A percentile compares a stretch with the other conserved stretches of the same genome.
phyloP scores from a whole-genome alignment of 2,113 vertebrate species.

The Pandion haliaetus region DNA sequence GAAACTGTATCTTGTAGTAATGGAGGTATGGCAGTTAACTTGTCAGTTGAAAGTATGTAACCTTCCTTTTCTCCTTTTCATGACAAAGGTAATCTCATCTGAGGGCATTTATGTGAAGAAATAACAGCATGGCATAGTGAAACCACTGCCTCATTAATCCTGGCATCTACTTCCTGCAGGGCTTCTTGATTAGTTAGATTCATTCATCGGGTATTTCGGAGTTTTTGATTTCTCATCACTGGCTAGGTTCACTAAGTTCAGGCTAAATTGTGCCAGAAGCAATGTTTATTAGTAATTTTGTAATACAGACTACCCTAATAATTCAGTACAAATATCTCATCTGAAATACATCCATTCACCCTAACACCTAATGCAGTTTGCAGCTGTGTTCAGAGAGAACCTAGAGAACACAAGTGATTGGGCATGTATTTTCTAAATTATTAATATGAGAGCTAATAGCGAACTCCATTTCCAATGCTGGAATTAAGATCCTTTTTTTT shows the following conservation, averaged over 20 bases:
- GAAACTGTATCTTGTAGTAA: constrained; percentile 70
- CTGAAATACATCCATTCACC: constrained; percentile 68
- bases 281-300: constrained; percentile 83
- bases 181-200: constrained; percentile 79
- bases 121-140: constrained; percentile 77
- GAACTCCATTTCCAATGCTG: constrained; percentile 34
- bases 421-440: constrained; percentile 75
- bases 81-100: constrained; percentile 80
- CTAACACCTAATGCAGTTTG: constrained; percentile 65
- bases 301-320: constrained; percentile 78
- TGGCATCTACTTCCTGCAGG: constrained; percentile 80
- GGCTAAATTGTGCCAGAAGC: constrained; percentile 79
- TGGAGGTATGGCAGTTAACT: constrained; percentile 71
- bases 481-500: constrained; percentile 56
- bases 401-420: constrained; percentile 63
- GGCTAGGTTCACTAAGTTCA: constrained; percentile 78
- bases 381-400: constrained; percentile 67
- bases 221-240: constrained; percentile 79
- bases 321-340: constrained; percentile 78
- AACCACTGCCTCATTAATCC: constrained; percentile 80
- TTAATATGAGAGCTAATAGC: constrained; percentile 68
- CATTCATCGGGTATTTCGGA: constrained; percentile 74
- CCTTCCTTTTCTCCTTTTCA: constrained; percentile 79
- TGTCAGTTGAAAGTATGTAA: constrained; percentile 76
- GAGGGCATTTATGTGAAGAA: constrained; percentile 80